These are phyloP conservation scores for Microplitis demolitor DNA, from an alignment of 1,140 invertebrate species.

Conservation along the genomic window DNA sequence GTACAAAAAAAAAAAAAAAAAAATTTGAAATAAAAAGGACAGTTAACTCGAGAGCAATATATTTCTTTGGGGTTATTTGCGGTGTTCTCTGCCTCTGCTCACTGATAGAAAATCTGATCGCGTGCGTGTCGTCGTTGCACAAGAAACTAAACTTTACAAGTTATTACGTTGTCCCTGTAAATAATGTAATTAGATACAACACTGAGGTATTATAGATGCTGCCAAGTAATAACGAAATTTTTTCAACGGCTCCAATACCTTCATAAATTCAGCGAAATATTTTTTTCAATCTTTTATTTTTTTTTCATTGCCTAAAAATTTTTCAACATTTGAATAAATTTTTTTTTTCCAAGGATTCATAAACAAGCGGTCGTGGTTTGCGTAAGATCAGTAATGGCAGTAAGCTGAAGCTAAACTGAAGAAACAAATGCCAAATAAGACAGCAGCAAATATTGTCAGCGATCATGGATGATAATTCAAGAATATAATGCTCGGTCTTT, in stretches of 20 bases:
- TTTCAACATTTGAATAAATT: too few species aligned
- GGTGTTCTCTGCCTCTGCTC: neutral
- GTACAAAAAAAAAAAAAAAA: too few species aligned
- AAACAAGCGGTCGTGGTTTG: too few species aligned
- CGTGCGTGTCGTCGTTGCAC: constrained; percentile 23
- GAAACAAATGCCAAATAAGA: too few species aligned
- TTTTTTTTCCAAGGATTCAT: too few species aligned
- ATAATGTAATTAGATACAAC: neutral
- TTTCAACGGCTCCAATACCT: too few species aligned
- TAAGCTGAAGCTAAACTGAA: too few species aligned
- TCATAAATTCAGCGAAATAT: too few species aligned
- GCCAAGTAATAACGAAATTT: too few species aligned
- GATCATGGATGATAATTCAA: constrained; percentile 25
- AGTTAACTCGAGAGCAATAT: neutral
- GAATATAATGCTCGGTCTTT: constrained; percentile 28
- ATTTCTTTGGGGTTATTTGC: neutral
- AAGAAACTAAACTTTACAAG: neutral
- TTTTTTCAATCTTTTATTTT: too few species aligned
- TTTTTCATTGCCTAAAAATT: too few species aligned
- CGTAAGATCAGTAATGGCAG: too few species aligned
- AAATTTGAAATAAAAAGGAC: neutral
- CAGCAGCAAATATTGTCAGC: neutral
- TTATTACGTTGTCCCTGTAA: neutral
- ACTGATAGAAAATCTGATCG: constrained; percentile 37
- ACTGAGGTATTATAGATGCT: neutral